phyloP scores from a whole-genome alignment of 2,113 vertebrate species.

The Gallinago media region DNA sequence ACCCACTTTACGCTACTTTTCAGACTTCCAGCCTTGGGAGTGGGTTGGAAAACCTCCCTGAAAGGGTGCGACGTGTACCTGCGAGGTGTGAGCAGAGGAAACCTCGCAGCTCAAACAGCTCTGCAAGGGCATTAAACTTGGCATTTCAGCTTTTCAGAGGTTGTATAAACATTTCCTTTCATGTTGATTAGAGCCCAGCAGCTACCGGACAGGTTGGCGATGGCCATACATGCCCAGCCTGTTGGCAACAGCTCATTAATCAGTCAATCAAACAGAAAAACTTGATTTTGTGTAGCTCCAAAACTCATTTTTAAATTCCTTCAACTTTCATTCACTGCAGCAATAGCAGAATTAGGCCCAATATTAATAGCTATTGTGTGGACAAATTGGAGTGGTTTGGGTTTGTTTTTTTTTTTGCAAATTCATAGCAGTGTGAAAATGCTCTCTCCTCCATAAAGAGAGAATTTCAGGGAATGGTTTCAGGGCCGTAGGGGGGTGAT shows the following conservation, averaged over 20 bases:
- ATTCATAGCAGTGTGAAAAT: neutral
- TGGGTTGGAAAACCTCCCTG: neutral
- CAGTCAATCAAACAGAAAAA: neutral
- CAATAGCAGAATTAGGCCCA: neutral
- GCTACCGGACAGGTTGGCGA: neutral
- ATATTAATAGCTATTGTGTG: neutral
- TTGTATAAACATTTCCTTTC: neutral
- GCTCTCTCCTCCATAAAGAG: neutral
- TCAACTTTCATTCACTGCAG: neutral
- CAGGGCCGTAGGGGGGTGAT: neutral
- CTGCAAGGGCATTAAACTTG: fast-evolving
- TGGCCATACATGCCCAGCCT: neutral
- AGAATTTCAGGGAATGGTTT: neutral
- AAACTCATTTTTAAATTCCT: neutral
- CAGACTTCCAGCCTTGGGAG: neutral
- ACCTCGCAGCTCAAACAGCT: neutral
- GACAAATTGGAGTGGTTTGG: neutral
- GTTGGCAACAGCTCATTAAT: neutral
- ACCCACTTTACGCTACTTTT: neutral
- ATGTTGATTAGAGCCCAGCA: neutral
- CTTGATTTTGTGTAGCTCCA: neutral
- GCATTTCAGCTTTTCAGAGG: neutral
- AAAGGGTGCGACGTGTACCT: fast-evolving
- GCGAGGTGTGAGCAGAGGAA: neutral
- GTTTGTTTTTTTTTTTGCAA: neutral